A percentile compares a stretch with the other conserved stretches of the same genome.
phyloP scores from a whole-genome alignment of 2,113 vertebrate genomes.

The Mohoua ochrocephala region DNA sequence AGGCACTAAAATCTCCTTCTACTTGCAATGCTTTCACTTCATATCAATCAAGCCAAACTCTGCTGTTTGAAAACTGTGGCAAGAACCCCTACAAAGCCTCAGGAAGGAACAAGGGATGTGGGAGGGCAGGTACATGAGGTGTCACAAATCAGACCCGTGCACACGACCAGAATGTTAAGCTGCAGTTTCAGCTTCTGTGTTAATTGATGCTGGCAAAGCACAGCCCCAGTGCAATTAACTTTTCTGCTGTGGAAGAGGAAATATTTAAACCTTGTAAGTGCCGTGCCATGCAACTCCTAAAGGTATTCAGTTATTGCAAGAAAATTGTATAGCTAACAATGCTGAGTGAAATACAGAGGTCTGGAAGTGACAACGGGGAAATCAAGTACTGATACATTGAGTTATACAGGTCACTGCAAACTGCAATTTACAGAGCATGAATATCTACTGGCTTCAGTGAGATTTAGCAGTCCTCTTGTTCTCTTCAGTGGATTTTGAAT shows the following conservation, averaged over 20 bases:
- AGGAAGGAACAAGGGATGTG: neutral
- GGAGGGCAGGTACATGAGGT: neutral
- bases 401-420: neutral
- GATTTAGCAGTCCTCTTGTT: neutral
- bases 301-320: neutral
- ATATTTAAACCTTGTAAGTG: neutral
- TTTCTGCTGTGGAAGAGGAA: constrained; percentile 23
- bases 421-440: neutral
- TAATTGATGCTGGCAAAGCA: constrained; percentile 20
- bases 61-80: neutral
- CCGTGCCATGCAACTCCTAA: neutral
- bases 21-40: neutral
- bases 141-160: neutral
- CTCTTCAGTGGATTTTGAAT: neutral
- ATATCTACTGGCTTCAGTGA: neutral
- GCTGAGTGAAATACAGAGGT: neutral
- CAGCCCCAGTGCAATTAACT: constrained; percentile 14
- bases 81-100: neutral
- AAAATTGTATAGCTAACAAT: neutral
- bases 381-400: neutral
- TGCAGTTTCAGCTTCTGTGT: neutral
- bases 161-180: neutral
- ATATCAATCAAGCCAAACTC: neutral
- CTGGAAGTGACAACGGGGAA: constrained; percentile 10
- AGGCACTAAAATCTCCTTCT: neutral